Evolutionary conservation across 2,888 invertebrate genomes (phyloP).

Genomic region (Rugalucina vietnamica): DNA sequence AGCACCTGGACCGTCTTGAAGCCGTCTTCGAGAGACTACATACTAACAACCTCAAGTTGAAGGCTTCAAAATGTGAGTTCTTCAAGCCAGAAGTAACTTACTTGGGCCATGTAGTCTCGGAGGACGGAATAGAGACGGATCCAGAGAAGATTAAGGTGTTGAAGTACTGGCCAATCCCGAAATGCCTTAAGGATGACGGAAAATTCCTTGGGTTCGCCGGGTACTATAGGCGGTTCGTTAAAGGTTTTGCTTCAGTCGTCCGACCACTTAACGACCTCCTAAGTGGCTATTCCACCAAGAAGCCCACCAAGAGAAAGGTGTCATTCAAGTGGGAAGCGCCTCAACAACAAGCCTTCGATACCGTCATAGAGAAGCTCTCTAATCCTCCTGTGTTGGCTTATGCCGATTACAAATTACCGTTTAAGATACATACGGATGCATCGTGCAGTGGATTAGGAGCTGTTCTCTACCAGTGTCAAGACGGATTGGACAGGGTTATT

Average conservation of each 20-base stretch:
- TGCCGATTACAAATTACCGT: conserved; percentile 47
- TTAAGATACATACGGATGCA: conserved; percentile 40
- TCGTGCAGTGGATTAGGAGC: conserved; percentile 30
- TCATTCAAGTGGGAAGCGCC: conserved; percentile 18
- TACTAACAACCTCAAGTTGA: conserved; percentile 20
- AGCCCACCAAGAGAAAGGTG: not conserved
- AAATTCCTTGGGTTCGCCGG: conserved; percentile 35
- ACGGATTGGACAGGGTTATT: conserved; percentile 26
- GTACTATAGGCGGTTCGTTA: conserved; percentile 42
- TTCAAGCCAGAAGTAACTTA: conserved; percentile 10
- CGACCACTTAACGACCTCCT: conserved; percentile 47
- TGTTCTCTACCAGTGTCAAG: conserved; percentile 45
- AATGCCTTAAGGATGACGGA: conserved; percentile 25
- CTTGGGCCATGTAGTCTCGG: conserved; percentile 21
- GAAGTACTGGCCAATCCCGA: conserved; percentile 29
- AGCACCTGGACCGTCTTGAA: not conserved
- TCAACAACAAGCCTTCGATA: conserved; percentile 26
- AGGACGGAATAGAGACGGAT: conserved; percentile 28
- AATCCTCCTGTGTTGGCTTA: conserved; percentile 43
- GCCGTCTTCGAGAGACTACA: not conserved
- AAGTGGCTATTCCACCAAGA: conserved; percentile 15
- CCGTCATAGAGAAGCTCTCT: conserved; percentile 23
- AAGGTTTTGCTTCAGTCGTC: conserved; percentile 31
- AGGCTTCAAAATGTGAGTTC: conserved; percentile 29
- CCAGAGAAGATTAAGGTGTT: conserved; percentile 22